phyloP scores from a whole-genome alignment of 2,797 vertebrate species.

The Danio choprae region DNA sequence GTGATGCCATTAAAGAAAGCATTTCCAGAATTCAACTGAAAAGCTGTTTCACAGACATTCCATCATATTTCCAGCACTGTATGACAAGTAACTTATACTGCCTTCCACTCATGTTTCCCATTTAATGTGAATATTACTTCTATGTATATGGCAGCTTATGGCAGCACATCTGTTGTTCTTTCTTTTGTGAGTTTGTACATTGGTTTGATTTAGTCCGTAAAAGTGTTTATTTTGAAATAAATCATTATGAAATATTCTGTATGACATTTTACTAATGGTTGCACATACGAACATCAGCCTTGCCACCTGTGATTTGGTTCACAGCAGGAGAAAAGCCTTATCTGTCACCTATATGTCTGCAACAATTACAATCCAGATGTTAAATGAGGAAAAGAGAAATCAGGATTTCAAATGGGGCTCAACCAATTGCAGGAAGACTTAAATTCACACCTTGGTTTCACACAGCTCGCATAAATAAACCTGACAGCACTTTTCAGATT shows the following conservation, averaged over 20 bases:
- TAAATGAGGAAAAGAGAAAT: constrained; percentile 14
- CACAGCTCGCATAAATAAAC: constrained; percentile 1
- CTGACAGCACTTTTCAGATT: neutral
- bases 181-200: constrained; percentile 34
- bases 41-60: neutral
- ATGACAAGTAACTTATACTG: constrained; percentile 65
- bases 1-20: neutral
- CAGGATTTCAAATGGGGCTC: neutral
- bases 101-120: constrained; percentile 60
- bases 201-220: constrained; percentile 49
- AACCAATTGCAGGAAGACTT: neutral
- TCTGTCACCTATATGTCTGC: neutral
- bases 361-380: constrained; percentile 32
- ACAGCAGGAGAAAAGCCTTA: neutral
- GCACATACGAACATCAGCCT: neutral
- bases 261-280: constrained; percentile 12
- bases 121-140: constrained; percentile 62
- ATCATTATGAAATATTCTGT: constrained; percentile 44
- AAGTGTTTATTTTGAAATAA: constrained; percentile 54
- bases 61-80: neutral
- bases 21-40: neutral
- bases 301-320: neutral
- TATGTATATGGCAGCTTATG: constrained; percentile 62
- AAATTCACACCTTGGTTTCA: constrained; percentile 26
- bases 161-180: constrained; percentile 42